phyloP scores from a whole-genome alignment of 2,797 vertebrate species.

The Momotus momota region DNA sequence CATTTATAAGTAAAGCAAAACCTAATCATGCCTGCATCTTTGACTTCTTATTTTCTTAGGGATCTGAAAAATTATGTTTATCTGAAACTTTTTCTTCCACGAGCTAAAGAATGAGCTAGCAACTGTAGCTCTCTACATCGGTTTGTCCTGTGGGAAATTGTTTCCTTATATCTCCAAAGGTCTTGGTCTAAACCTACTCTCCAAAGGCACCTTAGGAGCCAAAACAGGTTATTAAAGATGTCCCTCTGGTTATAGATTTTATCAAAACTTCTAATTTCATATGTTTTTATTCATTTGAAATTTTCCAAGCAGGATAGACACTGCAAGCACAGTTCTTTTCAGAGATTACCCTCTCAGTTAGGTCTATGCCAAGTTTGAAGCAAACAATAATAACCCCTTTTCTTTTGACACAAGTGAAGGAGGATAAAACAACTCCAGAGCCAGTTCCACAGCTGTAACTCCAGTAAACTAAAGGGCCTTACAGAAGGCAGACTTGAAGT shows the following conservation, averaged over 20 bases:
- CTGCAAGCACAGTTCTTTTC: not conserved
- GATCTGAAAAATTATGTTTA: not conserved
- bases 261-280: not conserved
- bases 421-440: not conserved
- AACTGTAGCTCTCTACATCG: not conserved
- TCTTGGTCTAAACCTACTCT: constrained; percentile 3
- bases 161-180: not conserved
- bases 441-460: not conserved
- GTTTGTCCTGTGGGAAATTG: not conserved
- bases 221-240: constrained; percentile 19
- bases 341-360: not conserved
- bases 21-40: not conserved
- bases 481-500: not conserved
- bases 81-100: not conserved
- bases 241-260: not conserved
- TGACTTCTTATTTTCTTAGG: not conserved
- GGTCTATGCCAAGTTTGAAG: not conserved
- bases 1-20: constrained; percentile 7
- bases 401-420: not conserved
- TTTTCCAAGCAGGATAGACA: not conserved
- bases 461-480: not conserved
- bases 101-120: not conserved
- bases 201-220: not conserved
- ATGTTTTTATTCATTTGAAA: not conserved
- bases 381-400: not conserved